These are phyloP conservation scores for Corythornis leucogaster DNA, from an alignment of 2,797 vertebrate genomes.

Conservation along the genomic window DNA sequence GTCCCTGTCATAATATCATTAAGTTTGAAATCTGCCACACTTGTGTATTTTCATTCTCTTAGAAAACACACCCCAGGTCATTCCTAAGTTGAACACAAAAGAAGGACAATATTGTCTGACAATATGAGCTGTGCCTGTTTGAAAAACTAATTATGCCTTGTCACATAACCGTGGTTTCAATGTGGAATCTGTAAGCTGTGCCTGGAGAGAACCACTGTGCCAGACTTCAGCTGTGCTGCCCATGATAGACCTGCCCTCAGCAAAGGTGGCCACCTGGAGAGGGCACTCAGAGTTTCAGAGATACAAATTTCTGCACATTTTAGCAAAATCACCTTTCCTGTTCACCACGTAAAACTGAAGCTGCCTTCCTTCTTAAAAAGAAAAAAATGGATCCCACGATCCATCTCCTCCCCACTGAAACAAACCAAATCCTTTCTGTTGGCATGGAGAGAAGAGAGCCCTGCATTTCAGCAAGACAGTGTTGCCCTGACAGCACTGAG, in stretches of 20 bases:
- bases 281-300: neutral
- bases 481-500: fast-evolving
- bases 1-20: neutral
- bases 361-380: neutral
- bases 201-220: neutral
- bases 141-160: neutral
- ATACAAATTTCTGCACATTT: neutral
- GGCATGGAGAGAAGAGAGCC: neutral
- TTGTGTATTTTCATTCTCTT: neutral
- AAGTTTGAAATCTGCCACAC: neutral
- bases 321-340: neutral
- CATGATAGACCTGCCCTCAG: neutral
- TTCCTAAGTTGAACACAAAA: neutral
- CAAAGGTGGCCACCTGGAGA: neutral
- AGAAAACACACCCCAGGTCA: neutral
- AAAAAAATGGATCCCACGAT: neutral
- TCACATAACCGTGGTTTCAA: neutral
- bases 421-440: neutral
- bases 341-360: neutral
- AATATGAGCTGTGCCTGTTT: neutral
- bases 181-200: neutral
- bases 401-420: neutral
- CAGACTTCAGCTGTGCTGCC: neutral
- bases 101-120: neutral
- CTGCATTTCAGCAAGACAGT: neutral